A percentile compares a stretch with the other conserved stretches of the same genome.
These are phyloP conservation scores for Atherinosoma microstoma DNA, from an alignment of 2,797 vertebrate species.

Conservation along the genomic window DNA sequence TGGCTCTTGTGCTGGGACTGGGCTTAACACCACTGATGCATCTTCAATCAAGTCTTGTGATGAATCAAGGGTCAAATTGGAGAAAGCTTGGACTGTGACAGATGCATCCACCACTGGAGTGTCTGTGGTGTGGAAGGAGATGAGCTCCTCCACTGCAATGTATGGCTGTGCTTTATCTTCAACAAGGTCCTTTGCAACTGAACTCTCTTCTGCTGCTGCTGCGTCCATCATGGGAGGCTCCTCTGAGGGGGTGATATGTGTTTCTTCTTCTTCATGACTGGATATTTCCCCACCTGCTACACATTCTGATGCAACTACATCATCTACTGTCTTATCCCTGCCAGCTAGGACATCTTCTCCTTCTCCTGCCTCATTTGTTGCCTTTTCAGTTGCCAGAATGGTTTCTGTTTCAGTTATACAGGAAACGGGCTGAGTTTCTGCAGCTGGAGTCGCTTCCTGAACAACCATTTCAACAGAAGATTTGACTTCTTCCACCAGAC, in stretches of 20 bases:
- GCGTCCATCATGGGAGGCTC: neutral
- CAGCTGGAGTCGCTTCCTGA: constrained; percentile 18
- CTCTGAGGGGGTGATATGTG: neutral
- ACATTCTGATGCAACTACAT: neutral
- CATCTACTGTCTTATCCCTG: neutral
- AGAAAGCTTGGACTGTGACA: neutral
- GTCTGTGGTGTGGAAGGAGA: constrained; percentile 47
- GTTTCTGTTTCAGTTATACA: constrained; percentile 23
- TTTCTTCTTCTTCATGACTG: constrained; percentile 13
- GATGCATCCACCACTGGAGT: constrained; percentile 6
- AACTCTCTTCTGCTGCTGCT: constrained; percentile 18
- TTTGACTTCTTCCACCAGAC: constrained; percentile 10
- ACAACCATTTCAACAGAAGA: constrained; percentile 19
- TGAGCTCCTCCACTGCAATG: constrained; percentile 49
- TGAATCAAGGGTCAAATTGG: constrained; percentile 22
- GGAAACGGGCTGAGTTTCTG: constrained; percentile 8
- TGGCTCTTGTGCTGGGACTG: constrained; percentile 11
- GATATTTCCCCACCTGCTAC: neutral
- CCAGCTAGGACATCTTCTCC: constrained; percentile 30
- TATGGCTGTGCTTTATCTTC: constrained; percentile 2
- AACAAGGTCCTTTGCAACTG: neutral
- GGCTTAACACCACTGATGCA: constrained; percentile 19
- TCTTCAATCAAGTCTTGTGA: constrained; percentile 30
- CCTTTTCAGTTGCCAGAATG: constrained; percentile 17
- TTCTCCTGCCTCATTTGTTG: constrained; percentile 1